These are phyloP conservation scores for Mirounga angustirostris DNA, from an alignment of 2,113 vertebrate genomes.

Conservation along the genomic window DNA sequence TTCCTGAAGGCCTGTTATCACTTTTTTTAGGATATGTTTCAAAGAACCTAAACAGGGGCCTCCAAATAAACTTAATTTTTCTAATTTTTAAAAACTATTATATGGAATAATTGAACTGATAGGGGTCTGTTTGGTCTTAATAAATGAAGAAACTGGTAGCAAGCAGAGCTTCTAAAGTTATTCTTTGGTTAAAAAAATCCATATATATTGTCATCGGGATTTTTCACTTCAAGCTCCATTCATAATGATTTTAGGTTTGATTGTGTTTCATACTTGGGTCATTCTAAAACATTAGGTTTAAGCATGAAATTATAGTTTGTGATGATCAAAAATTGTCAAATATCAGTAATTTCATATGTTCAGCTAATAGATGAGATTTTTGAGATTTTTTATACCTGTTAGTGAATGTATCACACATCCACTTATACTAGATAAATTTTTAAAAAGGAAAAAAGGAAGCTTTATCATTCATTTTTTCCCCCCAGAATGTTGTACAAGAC, in stretches of 20 bases:
- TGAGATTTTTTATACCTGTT: background rate
- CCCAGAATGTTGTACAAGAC: background rate
- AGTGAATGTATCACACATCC: background rate
- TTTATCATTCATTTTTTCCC: background rate
- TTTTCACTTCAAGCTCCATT: background rate
- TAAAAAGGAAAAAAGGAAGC: background rate
- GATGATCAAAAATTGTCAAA: background rate
- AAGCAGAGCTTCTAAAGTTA: background rate
- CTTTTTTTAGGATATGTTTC: background rate
- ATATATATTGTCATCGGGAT: background rate
- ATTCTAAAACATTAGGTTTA: background rate
- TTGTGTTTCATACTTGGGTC: background rate
- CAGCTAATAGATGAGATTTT: background rate
- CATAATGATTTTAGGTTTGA: constrained; percentile 5
- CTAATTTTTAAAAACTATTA: background rate
- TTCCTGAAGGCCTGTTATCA: background rate
- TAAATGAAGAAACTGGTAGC: background rate
- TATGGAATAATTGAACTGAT: background rate
- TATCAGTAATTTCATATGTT: background rate
- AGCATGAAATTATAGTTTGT: background rate
- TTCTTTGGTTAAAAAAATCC: background rate
- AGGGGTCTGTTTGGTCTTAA: background rate
- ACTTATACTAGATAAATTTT: background rate
- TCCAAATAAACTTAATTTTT: background rate
- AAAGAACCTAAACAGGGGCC: background rate